phyloP scores from a whole-genome alignment of 2,113 vertebrate species.

The western clawed frog (Xenopus tropicalis) region UCB_Xtro_10.0 CM004448.2:67226001-67226500 shows the following conservation, averaged over 20 bases:
- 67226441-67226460: background rate
- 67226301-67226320: background rate
- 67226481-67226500: background rate
- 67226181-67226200: background rate
- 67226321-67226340: constrained; percentile 2
- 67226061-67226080: background rate
- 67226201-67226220: constrained; percentile 1
- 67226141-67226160: background rate
- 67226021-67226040: background rate
- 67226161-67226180: background rate
- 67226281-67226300: background rate
- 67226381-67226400: background rate
- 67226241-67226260: background rate
- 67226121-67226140: constrained; percentile 6
- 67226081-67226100: constrained; percentile 7
- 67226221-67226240: background rate
- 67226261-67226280: background rate
- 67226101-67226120: constrained; percentile 5
- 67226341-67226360: constrained; percentile 1
- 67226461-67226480: background rate
- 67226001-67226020: background rate
- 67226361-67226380: background rate
- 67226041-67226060: background rate
- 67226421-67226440: background rate
- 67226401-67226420: background rate